These are phyloP conservation scores for Trissolcus basalis DNA, from an alignment of 1,140 invertebrate species.

Conservation along the genomic window DNA sequence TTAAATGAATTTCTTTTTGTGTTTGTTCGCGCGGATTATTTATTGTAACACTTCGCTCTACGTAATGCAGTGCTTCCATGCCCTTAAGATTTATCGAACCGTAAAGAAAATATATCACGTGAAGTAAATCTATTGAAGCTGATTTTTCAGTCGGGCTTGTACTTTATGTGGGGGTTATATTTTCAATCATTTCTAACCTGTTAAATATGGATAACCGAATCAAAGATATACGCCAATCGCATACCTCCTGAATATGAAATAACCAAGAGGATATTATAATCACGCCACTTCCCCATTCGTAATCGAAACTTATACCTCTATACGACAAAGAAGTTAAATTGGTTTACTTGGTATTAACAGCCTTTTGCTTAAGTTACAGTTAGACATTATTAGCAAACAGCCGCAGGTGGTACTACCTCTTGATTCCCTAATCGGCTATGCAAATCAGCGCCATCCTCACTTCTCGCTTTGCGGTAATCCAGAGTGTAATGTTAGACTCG, in stretches of 20 bases:
- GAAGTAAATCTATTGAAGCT: no score
- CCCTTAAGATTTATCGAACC: no score
- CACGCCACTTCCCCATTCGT: conserved; percentile 12
- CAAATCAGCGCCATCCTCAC: conserved; percentile 69
- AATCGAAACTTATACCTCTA: conserved; percentile 36
- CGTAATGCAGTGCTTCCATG: neutral
- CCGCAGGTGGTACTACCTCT: conserved; percentile 62
- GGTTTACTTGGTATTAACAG: conserved; percentile 50
- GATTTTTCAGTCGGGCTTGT: no score
- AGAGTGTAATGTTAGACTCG: conserved; percentile 60
- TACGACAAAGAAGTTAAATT: conserved; percentile 30
- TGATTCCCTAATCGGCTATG: conserved; percentile 70
- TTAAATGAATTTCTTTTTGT: conserved; percentile 29
- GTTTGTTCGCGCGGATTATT: neutral
- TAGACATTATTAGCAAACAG: conserved; percentile 61
- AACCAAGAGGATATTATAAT: no score
- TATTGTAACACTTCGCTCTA: neutral
- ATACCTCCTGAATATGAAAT: conserved; percentile 8
- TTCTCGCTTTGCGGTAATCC: conserved; percentile 66
- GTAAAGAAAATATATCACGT: no score
- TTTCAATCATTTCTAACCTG: neutral
- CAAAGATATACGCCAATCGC: conserved; percentile 8
- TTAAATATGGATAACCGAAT: no score
- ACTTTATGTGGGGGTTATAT: no score
- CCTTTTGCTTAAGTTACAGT: conserved; percentile 55